Evolutionary conservation across 2,888 invertebrate species (phyloP).

Genomic region (Eilema sororculum): DNA sequence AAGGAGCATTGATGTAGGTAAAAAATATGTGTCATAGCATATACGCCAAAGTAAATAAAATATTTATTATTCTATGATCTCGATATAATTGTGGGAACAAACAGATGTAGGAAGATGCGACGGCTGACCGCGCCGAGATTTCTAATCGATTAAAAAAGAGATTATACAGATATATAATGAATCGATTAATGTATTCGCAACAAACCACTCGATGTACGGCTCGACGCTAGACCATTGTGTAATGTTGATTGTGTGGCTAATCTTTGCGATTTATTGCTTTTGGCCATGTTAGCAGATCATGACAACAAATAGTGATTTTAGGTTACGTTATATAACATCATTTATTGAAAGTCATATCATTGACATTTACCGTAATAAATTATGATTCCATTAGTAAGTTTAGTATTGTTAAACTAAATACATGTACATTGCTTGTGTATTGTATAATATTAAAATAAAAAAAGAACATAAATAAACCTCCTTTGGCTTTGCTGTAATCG

Average conservation of each 20-base stretch:
- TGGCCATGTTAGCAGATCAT: neutral
- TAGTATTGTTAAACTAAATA: neutral
- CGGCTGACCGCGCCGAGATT: constrained; percentile 20
- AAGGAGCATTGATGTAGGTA: neutral
- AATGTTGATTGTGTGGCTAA: constrained; percentile 14
- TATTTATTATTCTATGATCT: constrained; percentile 1
- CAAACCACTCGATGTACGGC: neutral
- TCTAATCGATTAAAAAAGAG: constrained; percentile 24
- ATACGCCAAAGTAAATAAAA: neutral
- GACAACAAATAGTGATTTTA: constrained; percentile 1
- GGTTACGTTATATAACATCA: constrained; percentile 2
- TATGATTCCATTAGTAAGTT: neutral
- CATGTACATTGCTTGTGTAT: too few relatives aligned
- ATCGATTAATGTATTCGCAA: constrained; percentile 10
- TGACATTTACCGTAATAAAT: neutral
- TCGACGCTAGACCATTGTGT: neutral
- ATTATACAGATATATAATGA: constrained; percentile 15
- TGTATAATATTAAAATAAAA: too few relatives aligned
- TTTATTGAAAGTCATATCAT: neutral
- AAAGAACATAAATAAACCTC: too few relatives aligned
- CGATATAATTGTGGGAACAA: constrained; percentile 18
- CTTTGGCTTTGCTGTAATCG: too few relatives aligned
- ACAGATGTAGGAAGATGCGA: constrained; percentile 12
- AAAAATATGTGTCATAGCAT: neutral
- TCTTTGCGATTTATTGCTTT: constrained; percentile 12